phyloP scores from a whole-genome alignment of 2,888 invertebrate species.

The Calameuta pallipes region DNA sequence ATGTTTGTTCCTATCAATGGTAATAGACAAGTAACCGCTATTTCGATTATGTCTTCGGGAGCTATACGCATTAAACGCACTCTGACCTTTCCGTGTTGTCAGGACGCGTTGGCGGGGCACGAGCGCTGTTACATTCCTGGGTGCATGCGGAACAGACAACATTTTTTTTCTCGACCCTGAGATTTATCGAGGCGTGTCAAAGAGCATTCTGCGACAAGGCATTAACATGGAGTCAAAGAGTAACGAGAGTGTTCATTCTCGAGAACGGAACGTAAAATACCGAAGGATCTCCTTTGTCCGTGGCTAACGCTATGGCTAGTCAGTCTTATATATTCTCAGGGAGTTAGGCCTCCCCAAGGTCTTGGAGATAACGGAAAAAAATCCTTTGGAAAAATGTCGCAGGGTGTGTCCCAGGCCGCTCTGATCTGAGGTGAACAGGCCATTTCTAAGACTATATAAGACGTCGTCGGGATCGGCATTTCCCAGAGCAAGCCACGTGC shows the following conservation, averaged over 20 bases:
- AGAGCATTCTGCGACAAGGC: neutral
- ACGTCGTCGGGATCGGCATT: neutral
- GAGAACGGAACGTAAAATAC: neutral
- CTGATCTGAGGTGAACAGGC: neutral
- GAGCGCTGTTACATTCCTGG: neutral
- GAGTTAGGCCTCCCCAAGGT: neutral
- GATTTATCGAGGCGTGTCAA: neutral
- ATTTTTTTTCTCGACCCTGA: neutral
- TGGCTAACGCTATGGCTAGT: neutral
- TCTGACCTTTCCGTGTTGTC: neutral
- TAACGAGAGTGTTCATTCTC: neutral
- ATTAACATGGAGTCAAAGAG: neutral
- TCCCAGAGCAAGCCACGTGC: neutral
- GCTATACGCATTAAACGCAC: neutral
- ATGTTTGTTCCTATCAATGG: neutral
- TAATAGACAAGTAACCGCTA: neutral
- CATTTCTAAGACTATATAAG: neutral
- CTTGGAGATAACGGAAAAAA: neutral
- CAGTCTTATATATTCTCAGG: neutral
- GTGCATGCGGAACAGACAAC: neutral
- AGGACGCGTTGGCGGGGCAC: neutral
- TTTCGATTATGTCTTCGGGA: neutral
- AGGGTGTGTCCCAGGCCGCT: neutral
- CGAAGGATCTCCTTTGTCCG: neutral
- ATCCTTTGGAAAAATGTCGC: neutral